A percentile compares a stretch with the other conserved stretches of the same genome.
phyloP scores from a whole-genome alignment of 2,113 vertebrate species.

The Leiothrix lutea region DNA sequence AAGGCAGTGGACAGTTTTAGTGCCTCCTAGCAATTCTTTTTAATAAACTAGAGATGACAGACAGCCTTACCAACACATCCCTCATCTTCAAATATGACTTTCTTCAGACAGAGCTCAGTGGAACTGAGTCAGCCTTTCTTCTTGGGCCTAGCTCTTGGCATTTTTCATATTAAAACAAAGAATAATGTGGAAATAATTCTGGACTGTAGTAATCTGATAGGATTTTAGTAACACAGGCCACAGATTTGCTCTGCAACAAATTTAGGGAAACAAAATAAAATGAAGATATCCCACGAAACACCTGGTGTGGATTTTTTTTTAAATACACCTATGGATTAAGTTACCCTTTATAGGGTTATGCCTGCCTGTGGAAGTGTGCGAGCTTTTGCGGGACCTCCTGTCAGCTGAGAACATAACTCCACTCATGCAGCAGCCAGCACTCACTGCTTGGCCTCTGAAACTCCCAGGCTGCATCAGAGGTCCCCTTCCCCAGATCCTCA shows the following conservation, averaged over 20 bases:
- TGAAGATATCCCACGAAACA: neutral
- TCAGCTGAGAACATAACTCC: neutral
- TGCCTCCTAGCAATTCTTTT: conserved; percentile 60
- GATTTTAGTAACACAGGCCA: conserved; percentile 3
- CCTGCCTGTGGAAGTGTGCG: neutral
- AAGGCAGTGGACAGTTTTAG: conserved; percentile 66
- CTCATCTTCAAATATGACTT: conserved; percentile 70
- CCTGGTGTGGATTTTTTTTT: neutral
- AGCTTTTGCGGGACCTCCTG: neutral
- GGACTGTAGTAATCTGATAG: neutral
- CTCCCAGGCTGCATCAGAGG: neutral
- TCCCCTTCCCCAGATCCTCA: neutral
- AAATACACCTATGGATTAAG: neutral
- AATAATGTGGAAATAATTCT: conserved; percentile 49
- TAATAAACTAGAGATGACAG: conserved; percentile 68
- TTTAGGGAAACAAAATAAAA: conserved; percentile 1
- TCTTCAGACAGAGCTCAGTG: conserved; percentile 32
- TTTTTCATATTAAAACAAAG: conserved; percentile 58
- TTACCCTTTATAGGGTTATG: neutral
- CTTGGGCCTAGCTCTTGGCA: conserved; percentile 35
- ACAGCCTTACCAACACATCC: conserved; percentile 60
- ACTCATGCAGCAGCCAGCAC: neutral
- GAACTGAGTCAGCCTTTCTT: conserved; percentile 54
- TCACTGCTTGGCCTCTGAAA: neutral
- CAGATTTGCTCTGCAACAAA: neutral